A percentile compares a stretch with the other conserved stretches of the same genome.
phyloP scores from a whole-genome alignment of 2,888 invertebrate species.

The Helicoverpa assulta region DNA sequence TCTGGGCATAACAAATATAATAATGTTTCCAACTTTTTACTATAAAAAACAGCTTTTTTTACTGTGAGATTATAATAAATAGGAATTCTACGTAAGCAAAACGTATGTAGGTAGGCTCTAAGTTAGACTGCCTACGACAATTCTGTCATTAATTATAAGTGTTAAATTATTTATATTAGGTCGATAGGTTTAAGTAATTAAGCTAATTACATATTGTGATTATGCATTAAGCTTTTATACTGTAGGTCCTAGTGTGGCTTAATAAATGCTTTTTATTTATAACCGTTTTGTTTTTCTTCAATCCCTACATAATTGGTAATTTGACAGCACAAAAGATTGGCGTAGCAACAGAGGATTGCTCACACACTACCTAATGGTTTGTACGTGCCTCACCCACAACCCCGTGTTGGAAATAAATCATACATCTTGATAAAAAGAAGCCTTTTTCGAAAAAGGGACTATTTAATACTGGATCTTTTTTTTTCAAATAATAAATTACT shows the following conservation, averaged over 20 bases:
- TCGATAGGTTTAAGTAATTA: constrained; percentile 36
- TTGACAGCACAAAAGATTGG: too few species aligned
- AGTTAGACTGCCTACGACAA: constrained; percentile 21
- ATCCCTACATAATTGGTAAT: not conserved
- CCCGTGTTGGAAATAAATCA: too few species aligned
- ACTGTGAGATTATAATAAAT: constrained; percentile 56
- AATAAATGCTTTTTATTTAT: constrained; percentile 62
- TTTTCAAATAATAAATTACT: too few species aligned
- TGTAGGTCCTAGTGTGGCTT: constrained; percentile 47
- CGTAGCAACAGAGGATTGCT: too few species aligned
- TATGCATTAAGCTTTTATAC: constrained; percentile 54
- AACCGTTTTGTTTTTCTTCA: constrained; percentile 11
- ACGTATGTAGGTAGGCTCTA: constrained; percentile 12
- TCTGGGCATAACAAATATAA: constrained; percentile 6
- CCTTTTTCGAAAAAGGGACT: too few species aligned
- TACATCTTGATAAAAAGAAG: too few species aligned
- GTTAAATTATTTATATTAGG: constrained; percentile 73
- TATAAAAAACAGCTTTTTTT: constrained; percentile 19
- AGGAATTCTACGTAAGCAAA: constrained; percentile 31
- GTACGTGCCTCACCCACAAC: too few species aligned
- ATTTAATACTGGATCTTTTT: too few species aligned
- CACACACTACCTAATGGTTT: too few species aligned
- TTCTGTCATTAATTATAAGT: constrained; percentile 65
- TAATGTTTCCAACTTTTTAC: not conserved
- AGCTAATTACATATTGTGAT: constrained; percentile 54